phyloP scores from a whole-genome alignment of 2,888 invertebrate genomes.

The Monopis laevigella region DNA sequence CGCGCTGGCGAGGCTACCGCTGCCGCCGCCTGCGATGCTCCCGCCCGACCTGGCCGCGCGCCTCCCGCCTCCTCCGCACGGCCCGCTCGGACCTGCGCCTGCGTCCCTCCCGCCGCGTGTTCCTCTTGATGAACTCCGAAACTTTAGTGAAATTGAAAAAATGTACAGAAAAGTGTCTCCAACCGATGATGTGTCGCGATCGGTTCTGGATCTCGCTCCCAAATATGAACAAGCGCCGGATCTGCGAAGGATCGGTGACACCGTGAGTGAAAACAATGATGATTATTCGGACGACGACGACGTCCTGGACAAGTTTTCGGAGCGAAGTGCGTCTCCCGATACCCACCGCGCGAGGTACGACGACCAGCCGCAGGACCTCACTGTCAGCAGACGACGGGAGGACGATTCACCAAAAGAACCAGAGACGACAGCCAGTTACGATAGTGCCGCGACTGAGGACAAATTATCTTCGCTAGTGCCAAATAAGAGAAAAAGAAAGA shows the following conservation, averaged over 20 bases:
- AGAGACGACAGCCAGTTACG: slow-evolving; percentile 33
- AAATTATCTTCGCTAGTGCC: slow-evolving; percentile 58
- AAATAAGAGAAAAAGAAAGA: slow-evolving; percentile 81
- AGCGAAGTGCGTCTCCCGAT: slow-evolving; percentile 30
- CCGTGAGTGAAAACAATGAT: slow-evolving; percentile 36
- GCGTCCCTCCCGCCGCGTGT: slow-evolving; percentile 66
- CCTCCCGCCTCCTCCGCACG: slow-evolving; percentile 40
- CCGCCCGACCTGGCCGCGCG: slow-evolving; percentile 67
- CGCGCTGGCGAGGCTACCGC: slow-evolving; percentile 76
- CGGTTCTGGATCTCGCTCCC: slow-evolving; percentile 32
- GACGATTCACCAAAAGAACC: slow-evolving; percentile 60
- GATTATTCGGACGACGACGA: slow-evolving; percentile 36
- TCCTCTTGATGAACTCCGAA: slow-evolving; percentile 55
- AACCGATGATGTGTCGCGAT: slow-evolving; percentile 34
- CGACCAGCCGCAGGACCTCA: slow-evolving; percentile 76
- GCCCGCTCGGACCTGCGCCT: slow-evolving; percentile 49
- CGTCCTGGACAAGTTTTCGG: slow-evolving; percentile 33
- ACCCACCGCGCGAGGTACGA: slow-evolving; percentile 42
- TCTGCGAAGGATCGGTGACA: slow-evolving; percentile 45
- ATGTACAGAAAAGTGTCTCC: slow-evolving; percentile 57
- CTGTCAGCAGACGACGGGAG: slow-evolving; percentile 72
- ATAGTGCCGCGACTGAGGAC: slow-evolving; percentile 50
- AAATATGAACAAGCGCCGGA: slow-evolving; percentile 22
- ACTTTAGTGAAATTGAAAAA: slow-evolving; percentile 64
- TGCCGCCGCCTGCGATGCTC: slow-evolving; percentile 73